These are phyloP conservation scores for Rambutsinella grinnellia DNA, from an alignment of 2,888 invertebrate species.

Conservation along the genomic window DNA sequence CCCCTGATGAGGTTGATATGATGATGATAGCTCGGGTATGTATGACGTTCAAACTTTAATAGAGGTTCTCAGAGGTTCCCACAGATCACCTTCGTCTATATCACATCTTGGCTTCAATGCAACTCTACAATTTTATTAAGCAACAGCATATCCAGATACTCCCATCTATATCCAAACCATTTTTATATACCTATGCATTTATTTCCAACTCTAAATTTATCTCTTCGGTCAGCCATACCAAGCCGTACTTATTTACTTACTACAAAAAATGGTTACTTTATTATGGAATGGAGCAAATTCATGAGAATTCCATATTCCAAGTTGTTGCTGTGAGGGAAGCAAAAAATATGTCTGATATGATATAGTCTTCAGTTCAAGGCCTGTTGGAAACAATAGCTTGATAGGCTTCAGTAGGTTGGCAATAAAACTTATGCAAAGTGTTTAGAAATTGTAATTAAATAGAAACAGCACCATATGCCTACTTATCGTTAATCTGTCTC, in stretches of 20 bases:
- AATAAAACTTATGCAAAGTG: too few species aligned
- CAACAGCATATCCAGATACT: background rate
- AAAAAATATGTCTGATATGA: conserved; percentile 21
- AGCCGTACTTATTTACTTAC: background rate
- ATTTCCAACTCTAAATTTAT: conserved; percentile 24
- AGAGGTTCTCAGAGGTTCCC: conserved; percentile 36
- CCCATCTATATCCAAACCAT: background rate
- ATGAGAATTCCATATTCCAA: conserved; percentile 28
- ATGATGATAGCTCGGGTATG: background rate
- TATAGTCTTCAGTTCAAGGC: conserved; percentile 30
- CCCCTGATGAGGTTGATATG: background rate
- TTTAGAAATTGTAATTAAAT: too few species aligned
- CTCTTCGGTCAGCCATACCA: background rate
- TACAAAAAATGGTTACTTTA: background rate
- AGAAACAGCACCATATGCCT: too few species aligned
- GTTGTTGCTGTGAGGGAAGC: conserved; percentile 12
- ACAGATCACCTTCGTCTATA: conserved; percentile 19
- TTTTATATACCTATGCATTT: too few species aligned
- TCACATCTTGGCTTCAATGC: background rate
- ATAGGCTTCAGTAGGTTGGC: too few species aligned
- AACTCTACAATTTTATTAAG: background rate
- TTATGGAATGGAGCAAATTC: conserved; percentile 19
- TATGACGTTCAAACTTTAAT: conserved; percentile 36
- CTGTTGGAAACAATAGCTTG: too few species aligned
- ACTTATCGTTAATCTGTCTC: too few species aligned